Base-by-base conservation (phyloP, 2,888 invertebrate species). In the Athalia circularis region DNA sequence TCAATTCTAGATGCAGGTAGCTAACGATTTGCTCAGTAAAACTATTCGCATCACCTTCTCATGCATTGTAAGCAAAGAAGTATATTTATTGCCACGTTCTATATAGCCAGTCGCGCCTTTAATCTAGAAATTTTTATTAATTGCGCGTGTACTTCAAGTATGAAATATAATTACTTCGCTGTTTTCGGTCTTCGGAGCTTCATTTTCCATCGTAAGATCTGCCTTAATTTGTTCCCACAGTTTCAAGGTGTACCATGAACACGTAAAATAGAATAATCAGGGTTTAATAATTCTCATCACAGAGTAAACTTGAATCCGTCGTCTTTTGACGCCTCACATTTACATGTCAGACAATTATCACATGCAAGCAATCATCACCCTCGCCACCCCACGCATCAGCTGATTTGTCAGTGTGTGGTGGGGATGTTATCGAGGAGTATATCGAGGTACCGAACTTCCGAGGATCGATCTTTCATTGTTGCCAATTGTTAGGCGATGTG, bases 201-300 rank as follows among this genome's bases (percentile, higher is more conserved):
- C 72, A 72, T 72, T 72, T 57, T 72, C 72, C 72, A 72, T 72
- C 13, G n/a, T 15, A 43, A 47, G 13, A 47, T 47, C 8, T 47
- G 59, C 15, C 52, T 52, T 29, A n/a, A 52, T 43, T 9, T 4
- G 13, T n/a, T 52, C 52, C 29, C 45, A n/a, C 11, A 68, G 11
- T 50, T n/a, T 3, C 11, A 5, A 3, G 29, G 9, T 54, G 52
- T 5, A 68, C 8, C 43, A 64, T 52, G 5, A 29, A 29, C 29
- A 29, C 29, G 29, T 29, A 1, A 29, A 29, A 29, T 29, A 29
- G 29, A 29, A 29, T 29, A 29, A 29, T 29, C 29, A 29, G 29
- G 29, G 29, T 29, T 29, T 29, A 2, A 29, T 29, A 29, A 29
- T 2, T 29, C 29, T 29, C 29, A 29, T 29, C 29, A 29, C 29